Percentiles rank a stretch among this genome's conserved stretches.
phyloP scores from a whole-genome alignment of 2,888 invertebrate species.

The Conistra vaccinii region DNA sequence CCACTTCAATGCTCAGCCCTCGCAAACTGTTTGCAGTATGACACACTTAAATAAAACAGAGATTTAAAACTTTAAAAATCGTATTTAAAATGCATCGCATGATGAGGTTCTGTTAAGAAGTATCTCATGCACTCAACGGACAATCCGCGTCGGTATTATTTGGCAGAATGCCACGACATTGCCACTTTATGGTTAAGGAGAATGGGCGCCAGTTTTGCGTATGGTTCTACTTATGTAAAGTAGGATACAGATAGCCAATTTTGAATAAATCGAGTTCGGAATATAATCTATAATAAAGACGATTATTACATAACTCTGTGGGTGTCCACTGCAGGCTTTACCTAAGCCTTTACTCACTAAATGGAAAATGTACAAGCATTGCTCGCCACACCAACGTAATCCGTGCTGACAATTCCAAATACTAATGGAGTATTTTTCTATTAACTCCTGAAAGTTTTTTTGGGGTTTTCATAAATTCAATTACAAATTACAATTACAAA shows the following conservation, averaged over 20 bases:
- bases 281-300: constrained; percentile 20
- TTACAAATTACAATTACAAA: neutral
- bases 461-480: neutral
- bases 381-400: neutral
- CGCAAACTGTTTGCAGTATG: constrained; percentile 34
- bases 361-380: neutral
- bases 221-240: constrained; percentile 46
- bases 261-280: constrained; percentile 31
- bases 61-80: constrained; percentile 30
- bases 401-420: neutral
- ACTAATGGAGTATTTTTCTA: neutral
- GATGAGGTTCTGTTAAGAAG: constrained; percentile 47
- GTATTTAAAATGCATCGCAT: constrained; percentile 42
- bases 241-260: constrained; percentile 42
- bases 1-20: constrained; percentile 30
- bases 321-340: neutral
- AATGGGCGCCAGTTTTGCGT: constrained; percentile 48
- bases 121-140: constrained; percentile 31
- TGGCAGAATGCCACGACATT: constrained; percentile 51
- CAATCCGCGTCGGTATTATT: constrained; percentile 11
- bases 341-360: neutral
- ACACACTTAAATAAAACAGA: constrained; percentile 46
- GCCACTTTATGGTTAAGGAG: constrained; percentile 50
- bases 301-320: constrained; percentile 15
- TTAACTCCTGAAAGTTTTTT: neutral